phyloP scores from a whole-genome alignment of 2,113 vertebrate species.

The Polypterus senegalus region DNA sequence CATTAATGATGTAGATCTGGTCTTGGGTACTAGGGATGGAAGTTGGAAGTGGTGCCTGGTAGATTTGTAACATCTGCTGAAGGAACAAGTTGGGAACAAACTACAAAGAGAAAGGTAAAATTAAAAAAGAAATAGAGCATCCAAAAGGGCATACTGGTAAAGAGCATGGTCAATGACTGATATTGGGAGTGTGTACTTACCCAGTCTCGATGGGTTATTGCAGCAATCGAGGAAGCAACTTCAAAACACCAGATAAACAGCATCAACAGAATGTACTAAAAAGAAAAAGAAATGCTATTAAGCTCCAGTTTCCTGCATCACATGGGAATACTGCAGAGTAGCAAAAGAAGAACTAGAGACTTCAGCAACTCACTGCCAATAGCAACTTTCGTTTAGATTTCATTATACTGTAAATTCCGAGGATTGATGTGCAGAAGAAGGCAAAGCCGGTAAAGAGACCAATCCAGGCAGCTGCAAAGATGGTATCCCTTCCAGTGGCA shows the following conservation, averaged over 20 bases:
- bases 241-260: conserved; percentile 15
- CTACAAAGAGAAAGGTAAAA: conserved; percentile 4
- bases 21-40: background rate
- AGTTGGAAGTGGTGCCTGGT: conserved; percentile 7
- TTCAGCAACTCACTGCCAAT: conserved; percentile 9
- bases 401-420: conserved; percentile 5
- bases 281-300: background rate
- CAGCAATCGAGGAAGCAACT: conserved; percentile 16
- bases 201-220: conserved; percentile 18
- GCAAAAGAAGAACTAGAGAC: too few species aligned
- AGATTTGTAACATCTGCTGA: conserved; percentile 15
- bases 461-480: conserved; percentile 16
- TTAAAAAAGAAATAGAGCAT: background rate
- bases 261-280: conserved; percentile 15
- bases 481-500: conserved; percentile 11
- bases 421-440: conserved; percentile 7
- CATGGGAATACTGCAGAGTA: too few species aligned
- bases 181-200: background rate
- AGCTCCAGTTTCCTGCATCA: too few species aligned
- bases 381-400: conserved; percentile 5
- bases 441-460: conserved; percentile 17
- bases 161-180: background rate
- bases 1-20: conserved; percentile 5
- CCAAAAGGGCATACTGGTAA: background rate
- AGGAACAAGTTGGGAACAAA: conserved; percentile 17